Base-by-base conservation (phyloP, 2,888 invertebrate genomes). In the Hemistola chrysoprasaria region DNA sequence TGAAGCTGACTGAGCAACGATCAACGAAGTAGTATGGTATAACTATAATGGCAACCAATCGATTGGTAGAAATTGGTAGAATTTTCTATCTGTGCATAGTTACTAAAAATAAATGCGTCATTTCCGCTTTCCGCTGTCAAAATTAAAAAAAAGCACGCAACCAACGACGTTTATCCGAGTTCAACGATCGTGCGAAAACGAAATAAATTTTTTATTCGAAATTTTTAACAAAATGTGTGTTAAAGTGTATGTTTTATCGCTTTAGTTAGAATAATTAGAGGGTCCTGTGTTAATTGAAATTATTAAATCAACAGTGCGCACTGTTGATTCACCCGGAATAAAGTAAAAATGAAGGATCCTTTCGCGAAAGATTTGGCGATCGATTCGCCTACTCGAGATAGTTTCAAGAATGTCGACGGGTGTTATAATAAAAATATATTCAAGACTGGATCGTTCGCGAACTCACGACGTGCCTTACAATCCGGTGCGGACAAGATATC, bases 401-500 rank as follows among this genome's bases (percentile, higher is more conserved):
- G 82, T 56, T 63, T 84, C 33, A 78, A 69, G 59, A 84, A 85
- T 53, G 71, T 79, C 3, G 87, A 88, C 48, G 81, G 86, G 38
- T 88, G 87, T 62, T 87, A 79, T 51, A 85, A 78, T 57, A 85
- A 72, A 56, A 84, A 73, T 56, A 52, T 88, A 57, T 71, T 82
- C 77, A 78, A 88, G 76, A 62, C 83, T 9, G 79, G 72, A 54
- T 80, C 87, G 5, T 85, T 93, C 24, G 91, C 91, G 22, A 93
- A 92, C 63, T 92, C 93, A 5, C 90, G 92, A 48, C 91, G 90
- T 60, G 92, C 90, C 26, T 74, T 93, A 30, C 90, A 93, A 57
- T 92, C 90, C 29, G 92, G 93, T 20, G 93, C 93, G 6, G 93
- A 93, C 50, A 92, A 92, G 69, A 88, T 94, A 46, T 90, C 92